These are phyloP conservation scores for Pyrochroa serraticornis DNA, from an alignment of 2,888 invertebrate species.

Conservation along the genomic window DNA sequence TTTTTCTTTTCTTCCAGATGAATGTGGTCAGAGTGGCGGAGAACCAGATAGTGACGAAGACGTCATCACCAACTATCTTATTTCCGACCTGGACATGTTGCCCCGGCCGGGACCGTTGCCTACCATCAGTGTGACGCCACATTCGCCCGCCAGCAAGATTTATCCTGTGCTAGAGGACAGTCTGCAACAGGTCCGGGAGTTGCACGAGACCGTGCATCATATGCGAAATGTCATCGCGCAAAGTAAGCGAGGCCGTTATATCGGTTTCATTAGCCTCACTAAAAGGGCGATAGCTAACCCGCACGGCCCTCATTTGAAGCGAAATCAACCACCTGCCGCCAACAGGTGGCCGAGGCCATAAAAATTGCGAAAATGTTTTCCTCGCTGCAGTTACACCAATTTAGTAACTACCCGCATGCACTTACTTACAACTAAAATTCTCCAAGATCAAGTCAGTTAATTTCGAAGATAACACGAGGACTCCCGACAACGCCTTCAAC, in stretches of 20 bases:
- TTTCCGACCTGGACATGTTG: constrained; percentile 40
- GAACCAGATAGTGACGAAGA: constrained; percentile 81
- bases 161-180: constrained; percentile 75
- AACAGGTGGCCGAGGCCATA: too few relatives aligned
- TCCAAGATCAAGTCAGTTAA: too few relatives aligned
- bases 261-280: background rate
- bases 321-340: too few relatives aligned
- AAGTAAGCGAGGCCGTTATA: constrained; percentile 38
- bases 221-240: constrained; percentile 71
- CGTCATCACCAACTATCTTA: constrained; percentile 77
- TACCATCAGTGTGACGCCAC: constrained; percentile 87
- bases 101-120: constrained; percentile 64
- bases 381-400: background rate
- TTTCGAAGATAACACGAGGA: too few relatives aligned
- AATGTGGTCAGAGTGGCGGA: constrained; percentile 71
- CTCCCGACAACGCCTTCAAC: too few relatives aligned
- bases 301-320: too few relatives aligned
- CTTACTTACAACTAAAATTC: too few relatives aligned
- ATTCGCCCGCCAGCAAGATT: constrained; percentile 79
- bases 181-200: constrained; percentile 71
- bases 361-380: too few relatives aligned
- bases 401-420: background rate
- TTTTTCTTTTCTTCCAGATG: constrained; percentile 61
- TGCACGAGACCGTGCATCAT: constrained; percentile 78
- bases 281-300: too few relatives aligned